Percentiles rank a stretch among this genome's conserved stretches.
Evolutionary conservation across 2,113 vertebrate genomes (phyloP).

Genomic region (Megalops atlanticus): DNA sequence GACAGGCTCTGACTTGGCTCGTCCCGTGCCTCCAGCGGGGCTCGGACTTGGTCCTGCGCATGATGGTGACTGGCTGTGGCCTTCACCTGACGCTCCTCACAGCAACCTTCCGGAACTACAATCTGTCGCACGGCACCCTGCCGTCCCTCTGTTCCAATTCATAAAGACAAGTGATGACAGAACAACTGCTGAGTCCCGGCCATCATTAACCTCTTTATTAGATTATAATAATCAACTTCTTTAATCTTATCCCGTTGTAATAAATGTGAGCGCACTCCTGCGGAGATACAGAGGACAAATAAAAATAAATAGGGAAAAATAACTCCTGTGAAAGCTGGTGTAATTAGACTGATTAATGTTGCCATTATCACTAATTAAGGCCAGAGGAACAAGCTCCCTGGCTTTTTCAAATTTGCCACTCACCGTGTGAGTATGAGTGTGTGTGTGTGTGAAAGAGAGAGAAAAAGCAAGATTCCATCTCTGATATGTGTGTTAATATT

Average conservation of each 20-base stretch:
- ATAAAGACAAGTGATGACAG: slow-evolving; percentile 4
- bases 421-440: slow-evolving; percentile 22
- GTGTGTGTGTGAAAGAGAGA: slow-evolving; percentile 17
- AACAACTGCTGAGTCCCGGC: background rate
- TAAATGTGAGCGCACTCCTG: slow-evolving; percentile 45
- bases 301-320: slow-evolving; percentile 56
- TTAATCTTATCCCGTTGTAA: slow-evolving; percentile 51
- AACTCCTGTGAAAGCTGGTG: slow-evolving; percentile 44
- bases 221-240: slow-evolving; percentile 50
- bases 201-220: slow-evolving; percentile 53
- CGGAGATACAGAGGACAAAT: slow-evolving; percentile 56
- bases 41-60: slow-evolving; percentile 43
- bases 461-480: background rate
- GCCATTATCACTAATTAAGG: slow-evolving; percentile 60
- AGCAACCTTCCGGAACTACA: slow-evolving; percentile 52
- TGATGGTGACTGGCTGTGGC: slow-evolving; percentile 36
- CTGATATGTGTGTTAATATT: background rate
- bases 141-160: background rate
- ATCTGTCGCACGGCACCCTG: slow-evolving; percentile 53
- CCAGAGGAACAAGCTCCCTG: slow-evolving; percentile 42
- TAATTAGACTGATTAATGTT: slow-evolving; percentile 63
- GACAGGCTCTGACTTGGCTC: background rate
- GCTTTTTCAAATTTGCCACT: slow-evolving; percentile 27
- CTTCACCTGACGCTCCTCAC: slow-evolving; percentile 40
- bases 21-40: slow-evolving; percentile 17